Evolutionary conservation across 2,797 vertebrate species (phyloP).

Genomic region (Pteronotus mesoamericanus): DNA sequence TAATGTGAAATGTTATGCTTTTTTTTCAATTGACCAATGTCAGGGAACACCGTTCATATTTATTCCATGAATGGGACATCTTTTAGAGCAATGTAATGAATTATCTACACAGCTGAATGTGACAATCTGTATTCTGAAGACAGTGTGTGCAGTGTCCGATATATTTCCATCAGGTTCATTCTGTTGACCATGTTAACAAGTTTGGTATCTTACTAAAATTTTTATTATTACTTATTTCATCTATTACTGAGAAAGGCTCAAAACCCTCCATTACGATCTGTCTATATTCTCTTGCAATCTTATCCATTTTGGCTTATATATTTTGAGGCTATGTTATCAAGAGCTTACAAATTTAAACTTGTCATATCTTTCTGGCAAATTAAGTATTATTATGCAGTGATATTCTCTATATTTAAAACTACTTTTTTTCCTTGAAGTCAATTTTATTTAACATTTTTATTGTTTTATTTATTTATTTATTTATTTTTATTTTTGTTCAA

Average conservation of each 20-base stretch:
- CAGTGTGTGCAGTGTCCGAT: not conserved
- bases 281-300: not conserved
- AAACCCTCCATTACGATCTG: not conserved
- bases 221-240: not conserved
- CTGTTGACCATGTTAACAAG: not conserved
- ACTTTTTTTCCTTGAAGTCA: not conserved
- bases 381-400: not conserved
- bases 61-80: not conserved
- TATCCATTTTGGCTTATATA: not conserved
- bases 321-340: not conserved
- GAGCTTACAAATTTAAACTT: not conserved
- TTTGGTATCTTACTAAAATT: not conserved
- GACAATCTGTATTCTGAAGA: not conserved
- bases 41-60: not conserved
- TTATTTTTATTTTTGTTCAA: too few relatives aligned
- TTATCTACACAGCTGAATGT: not conserved
- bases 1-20: fast-evolving
- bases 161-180: not conserved
- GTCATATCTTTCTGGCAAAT: not conserved
- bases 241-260: not conserved
- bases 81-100: not conserved
- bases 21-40: not conserved
- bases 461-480: too few relatives aligned
- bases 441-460: not conserved
- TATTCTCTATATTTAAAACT: not conserved